Evolutionary conservation across 2,113 vertebrate species (phyloP), one percentile per base, ranked within the genome.

Genomic region (Morone saxatilis): DNA sequence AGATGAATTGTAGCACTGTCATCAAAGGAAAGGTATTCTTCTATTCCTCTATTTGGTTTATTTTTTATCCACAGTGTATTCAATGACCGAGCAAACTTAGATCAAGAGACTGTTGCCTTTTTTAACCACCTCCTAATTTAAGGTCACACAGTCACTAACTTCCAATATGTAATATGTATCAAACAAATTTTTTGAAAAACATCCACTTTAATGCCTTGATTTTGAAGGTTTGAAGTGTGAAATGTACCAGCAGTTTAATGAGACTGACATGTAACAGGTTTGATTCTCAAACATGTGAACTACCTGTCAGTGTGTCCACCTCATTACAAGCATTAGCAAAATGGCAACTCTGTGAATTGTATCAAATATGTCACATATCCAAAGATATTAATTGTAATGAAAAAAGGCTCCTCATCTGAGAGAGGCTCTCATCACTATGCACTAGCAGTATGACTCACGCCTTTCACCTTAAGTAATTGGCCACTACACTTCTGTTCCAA

Each of bases 401-500:
- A 57, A 31, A 57, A 57, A 69, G 4, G n/a, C 69, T 71, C n/a
- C 14, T 20, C 16, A 11, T 14, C 48, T 50, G 43, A 38, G n/a
- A 40, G 25, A 20, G 50, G 9, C 4, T 38, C 41, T 61, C 51
- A 7, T 25, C 61, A 36, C 7, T 5, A n/a, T 31, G 12, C 3
- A 31, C 38, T 1, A 3, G 43, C 0, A 0, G 43, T 12, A 72
- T 80, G 70, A 84, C 16, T 77, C 56, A 81, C 5, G 6, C 60
- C 8, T 71, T 71, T 87, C 57, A 12, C 31, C 36, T 73, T 57
- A 20, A 80, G 31, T 59, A 76, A 78, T 68, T 84, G 57, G 67
- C 57, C 66, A 47, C 14, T n/a, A 12, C 43, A 56, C 66, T 60
- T 86, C 17, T 88, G 88, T 83, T 85, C 19, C 45, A 78, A 84